Base-by-base conservation (phyloP, 2,113 vertebrate genomes). In the Carassius gibelio region DNA sequence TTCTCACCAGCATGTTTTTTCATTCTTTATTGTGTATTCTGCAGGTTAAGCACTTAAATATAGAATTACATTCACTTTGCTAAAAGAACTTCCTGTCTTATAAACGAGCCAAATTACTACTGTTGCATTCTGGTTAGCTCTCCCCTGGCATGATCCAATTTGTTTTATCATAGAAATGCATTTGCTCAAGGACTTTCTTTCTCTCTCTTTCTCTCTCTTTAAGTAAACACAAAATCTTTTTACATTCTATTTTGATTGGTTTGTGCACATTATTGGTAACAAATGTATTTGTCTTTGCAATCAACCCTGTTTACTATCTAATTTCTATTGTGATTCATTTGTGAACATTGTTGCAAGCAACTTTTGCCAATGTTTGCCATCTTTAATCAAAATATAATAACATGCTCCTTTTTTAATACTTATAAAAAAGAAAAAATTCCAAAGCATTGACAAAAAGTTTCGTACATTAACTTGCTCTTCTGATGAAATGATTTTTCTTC, bases 1-100 rank as follows among this genome's bases (percentile, higher is more conserved):
- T 75, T 15, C 83, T 88, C 89, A 82, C 3, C 88, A 89, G 81
- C 66, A 52, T 87, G 80, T 79, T 30, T 88, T 30, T 86, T 88
- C 82, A 87, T 0, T 77, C 13, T n/a, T n/a, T 1, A 6, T 66
- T 74, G 76, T 0, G 13, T 45, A 75, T 68, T 45, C 36, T 62
- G 36, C n/a, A 76, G 72, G 81, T 83, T 84, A 87, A 85, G 57
- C 55, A 36, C 76, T 80, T 30, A 34, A 82, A 81, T 68, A 80
- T 74, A 78, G 23, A 64, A 85, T 85, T 88, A 85, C 87, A 85
- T 85, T 34, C 64, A 50, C 64, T 77, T 34, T 77, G 77, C 72
- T 78, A 62, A 84, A 82, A 80, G 10, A 84, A 78, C 52, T 52
- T 72, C 26, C 45, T 62, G 76, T 45, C 71, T 59, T 50, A 14